These are phyloP conservation scores for Trachops cirrhosus DNA, from an alignment of 2,797 vertebrate species.

Conservation along the genomic window DNA sequence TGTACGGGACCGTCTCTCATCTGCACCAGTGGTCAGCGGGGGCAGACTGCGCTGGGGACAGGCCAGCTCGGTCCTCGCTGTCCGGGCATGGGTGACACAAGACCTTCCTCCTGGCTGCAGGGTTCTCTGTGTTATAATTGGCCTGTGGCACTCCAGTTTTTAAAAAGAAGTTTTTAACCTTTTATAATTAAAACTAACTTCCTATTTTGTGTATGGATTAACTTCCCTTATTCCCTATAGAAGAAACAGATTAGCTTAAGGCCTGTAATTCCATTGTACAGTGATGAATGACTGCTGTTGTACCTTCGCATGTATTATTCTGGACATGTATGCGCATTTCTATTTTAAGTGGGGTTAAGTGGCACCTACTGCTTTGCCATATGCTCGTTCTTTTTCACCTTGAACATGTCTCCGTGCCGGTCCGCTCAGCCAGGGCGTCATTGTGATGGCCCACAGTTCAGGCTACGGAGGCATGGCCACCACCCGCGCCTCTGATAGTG, in stretches of 20 bases:
- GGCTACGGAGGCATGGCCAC: accelerated
- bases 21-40: background rate
- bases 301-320: background rate
- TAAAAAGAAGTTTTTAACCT: background rate
- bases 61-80: background rate
- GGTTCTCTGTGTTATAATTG: background rate
- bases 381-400: background rate
- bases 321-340: background rate
- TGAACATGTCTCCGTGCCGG: background rate
- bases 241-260: background rate
- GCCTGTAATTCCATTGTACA: background rate
- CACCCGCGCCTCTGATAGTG: accelerated
- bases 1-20: background rate
- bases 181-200: background rate
- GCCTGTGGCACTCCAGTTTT: background rate
- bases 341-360: background rate
- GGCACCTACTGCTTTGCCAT: background rate
- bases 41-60: background rate
- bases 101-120: background rate
- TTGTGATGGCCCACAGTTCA: background rate
- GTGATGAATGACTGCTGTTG: background rate
- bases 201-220: background rate
- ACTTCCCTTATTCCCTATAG: background rate
- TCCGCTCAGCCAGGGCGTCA: accelerated
- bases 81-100: background rate